Percentiles rank a stretch among this genome's conserved stretches.
Conservation (phyloP, 1,140 invertebrate genomes). For the Drosophila busckii region DNA sequence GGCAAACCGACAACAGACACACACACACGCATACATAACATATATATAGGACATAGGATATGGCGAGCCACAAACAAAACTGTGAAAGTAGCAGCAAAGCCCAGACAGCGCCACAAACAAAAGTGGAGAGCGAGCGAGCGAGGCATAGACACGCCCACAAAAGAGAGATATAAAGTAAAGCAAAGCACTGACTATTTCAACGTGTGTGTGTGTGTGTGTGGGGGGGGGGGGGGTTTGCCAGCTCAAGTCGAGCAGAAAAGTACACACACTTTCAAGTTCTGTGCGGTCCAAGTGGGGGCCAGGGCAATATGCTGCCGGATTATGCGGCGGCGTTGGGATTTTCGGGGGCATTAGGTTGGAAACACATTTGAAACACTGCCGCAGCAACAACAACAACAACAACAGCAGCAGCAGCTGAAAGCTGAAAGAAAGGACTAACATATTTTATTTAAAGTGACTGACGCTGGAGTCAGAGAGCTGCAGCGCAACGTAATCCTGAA, state of each 20-base stretch:
- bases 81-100: conserved; percentile 74
- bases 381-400: conserved; percentile 14
- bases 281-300: conserved; percentile 35
- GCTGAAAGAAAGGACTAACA: conserved; percentile 58
- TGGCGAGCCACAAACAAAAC: conserved; percentile 74
- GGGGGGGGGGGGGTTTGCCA: conserved; percentile 54
- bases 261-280: conserved; percentile 69
- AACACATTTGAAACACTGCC: conserved; percentile 74
- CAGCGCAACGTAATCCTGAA: conserved; percentile 63
- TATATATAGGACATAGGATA: conserved; percentile 53
- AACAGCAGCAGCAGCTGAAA: neutral
- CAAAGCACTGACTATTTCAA: conserved; percentile 75
- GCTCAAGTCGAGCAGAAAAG: conserved; percentile 76
- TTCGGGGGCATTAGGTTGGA: conserved; percentile 76
- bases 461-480: conserved; percentile 42
- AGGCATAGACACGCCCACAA: conserved; percentile 44
- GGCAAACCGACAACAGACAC: conserved; percentile 36
- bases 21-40: conserved; percentile 3
- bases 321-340: conserved; percentile 58
- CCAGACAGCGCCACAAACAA: conserved; percentile 61
- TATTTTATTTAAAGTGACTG: conserved; percentile 77
- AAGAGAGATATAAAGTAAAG: conserved; percentile 65
- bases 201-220: no score
- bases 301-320: conserved; percentile 71
- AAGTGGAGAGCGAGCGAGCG: neutral